Base-by-base conservation (phyloP, 2,888 invertebrate genomes). In the Steinernema carpocapsae region DNA sequence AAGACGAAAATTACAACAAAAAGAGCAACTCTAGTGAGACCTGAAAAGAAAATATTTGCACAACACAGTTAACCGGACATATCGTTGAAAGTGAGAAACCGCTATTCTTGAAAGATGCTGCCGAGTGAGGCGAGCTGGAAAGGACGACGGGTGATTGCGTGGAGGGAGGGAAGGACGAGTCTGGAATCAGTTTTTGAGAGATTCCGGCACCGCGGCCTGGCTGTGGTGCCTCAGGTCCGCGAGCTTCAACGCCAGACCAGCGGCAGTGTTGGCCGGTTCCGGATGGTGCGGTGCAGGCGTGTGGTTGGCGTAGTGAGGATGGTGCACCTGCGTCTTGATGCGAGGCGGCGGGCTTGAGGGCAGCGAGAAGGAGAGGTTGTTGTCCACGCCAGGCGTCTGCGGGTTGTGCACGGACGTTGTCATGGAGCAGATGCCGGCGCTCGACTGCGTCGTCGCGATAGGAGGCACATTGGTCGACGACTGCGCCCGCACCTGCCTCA, bases 221-320 rank as follows among this genome's bases (percentile, higher is more conserved):
- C 22, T 7, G 19, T 24, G 22, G 12, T 24, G 22, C 17, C 64
- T 17, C 22, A 32, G 64, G 64, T 56, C 24, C 2, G 26, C 56
- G 22, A 56, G 26, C 22, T 56, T 56, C 56, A 22, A 4, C 3
- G 56, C 56, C 26, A 56, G 14, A 2, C 56, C 56, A 7, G 22
- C 3, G 22, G 26, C 56, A 14, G 56, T 56, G 22, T 56, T 26
- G 24, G 22, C 3, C 22, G 6, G 4, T 14, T 56, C 56, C 3
- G 48, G 48, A 32, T 64, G 64, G 32, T 64, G 64, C 3, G 64
- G 29, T 4, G 29, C 32, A 32, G 64, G 64, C 32, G 64, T 19
- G 64, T 64, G 64, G 64, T 64, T 26, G 29, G 37, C 64, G 64
- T 64, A 32, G 32, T 64, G 64, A 17, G 64, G 64, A 32, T 64